A percentile compares a stretch with the other conserved stretches of the same genome.
phyloP scores from a whole-genome alignment of 2,888 invertebrate species.

The Ecliptopera silaceata region DNA sequence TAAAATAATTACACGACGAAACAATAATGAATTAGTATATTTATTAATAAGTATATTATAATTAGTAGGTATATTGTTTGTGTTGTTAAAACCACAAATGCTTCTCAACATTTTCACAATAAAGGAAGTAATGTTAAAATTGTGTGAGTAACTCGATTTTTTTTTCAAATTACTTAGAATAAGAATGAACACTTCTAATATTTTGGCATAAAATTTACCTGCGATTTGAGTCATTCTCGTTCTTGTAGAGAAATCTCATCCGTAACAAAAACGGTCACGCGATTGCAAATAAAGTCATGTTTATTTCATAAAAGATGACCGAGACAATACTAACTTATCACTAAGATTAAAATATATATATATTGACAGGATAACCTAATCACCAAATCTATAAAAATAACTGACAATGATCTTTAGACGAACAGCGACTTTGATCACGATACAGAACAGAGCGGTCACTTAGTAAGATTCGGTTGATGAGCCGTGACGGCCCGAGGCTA shows the following conservation, averaged over 20 bases:
- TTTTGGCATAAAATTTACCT: conserved; percentile 62
- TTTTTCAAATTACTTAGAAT: conserved; percentile 55
- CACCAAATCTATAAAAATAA: not conserved
- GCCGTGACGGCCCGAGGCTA: conserved; percentile 53
- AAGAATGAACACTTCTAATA: conserved; percentile 56
- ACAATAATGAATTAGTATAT: too few species aligned
- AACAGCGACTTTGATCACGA: conserved; percentile 34
- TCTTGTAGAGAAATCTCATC: conserved; percentile 68
- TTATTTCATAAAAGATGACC: not conserved
- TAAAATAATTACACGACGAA: too few species aligned
- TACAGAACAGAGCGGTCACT: conserved; percentile 47
- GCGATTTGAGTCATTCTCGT: conserved; percentile 71
- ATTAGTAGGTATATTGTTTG: too few species aligned
- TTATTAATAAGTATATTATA: too few species aligned
- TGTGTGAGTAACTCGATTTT: conserved; percentile 62
- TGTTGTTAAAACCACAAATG: too few species aligned
- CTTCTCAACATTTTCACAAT: conserved; percentile 7
- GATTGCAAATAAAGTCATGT: conserved; percentile 35
- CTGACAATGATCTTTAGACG: conserved; percentile 1
- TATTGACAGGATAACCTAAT: not conserved
- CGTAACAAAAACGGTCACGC: conserved; percentile 69
- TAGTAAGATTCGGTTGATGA: conserved; percentile 50
- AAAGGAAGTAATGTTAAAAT: conserved; percentile 45
- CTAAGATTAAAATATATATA: too few species aligned
- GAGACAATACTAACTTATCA: not conserved